A percentile compares a stretch with the other conserved stretches of the same genome.
Conservation (phyloP, 2,113 vertebrate species). For the Austrofundulus limnaeus region DNA sequence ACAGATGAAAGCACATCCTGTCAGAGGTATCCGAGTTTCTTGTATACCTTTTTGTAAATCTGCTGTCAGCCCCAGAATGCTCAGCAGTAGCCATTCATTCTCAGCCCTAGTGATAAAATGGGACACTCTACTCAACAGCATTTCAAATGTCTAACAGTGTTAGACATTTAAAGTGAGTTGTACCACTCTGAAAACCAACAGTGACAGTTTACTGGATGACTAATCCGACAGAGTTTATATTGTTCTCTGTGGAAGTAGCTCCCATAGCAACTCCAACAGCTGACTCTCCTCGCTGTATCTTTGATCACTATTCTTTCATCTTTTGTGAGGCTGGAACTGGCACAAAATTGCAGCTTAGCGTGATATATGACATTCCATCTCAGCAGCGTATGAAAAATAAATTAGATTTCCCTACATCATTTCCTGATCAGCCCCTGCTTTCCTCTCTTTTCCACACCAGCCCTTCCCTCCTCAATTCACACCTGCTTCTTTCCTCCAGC, state of each 20-base stretch:
- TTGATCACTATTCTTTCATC: constrained; percentile 76
- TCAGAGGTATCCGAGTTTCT: neutral
- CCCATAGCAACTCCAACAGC: constrained; percentile 50
- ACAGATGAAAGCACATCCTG: too few relatives aligned
- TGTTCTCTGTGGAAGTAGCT: constrained; percentile 58
- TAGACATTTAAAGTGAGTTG: constrained; percentile 34
- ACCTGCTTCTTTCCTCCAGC: constrained; percentile 40
- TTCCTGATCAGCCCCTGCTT: constrained; percentile 61
- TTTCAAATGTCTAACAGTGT: constrained; percentile 6
- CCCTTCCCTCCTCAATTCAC: constrained; percentile 38
- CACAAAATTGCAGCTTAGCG: constrained; percentile 62
- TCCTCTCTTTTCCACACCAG: constrained; percentile 3
- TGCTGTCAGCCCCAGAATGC: neutral
- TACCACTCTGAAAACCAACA: constrained; percentile 33
- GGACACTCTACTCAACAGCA: constrained; percentile 1
- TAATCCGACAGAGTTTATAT: constrained; percentile 60
- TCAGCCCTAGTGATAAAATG: neutral
- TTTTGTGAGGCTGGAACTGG: constrained; percentile 54
- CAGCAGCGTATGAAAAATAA: constrained; percentile 75
- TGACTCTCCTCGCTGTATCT: constrained; percentile 54
- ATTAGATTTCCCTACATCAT: constrained; percentile 72
- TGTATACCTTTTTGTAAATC: neutral
- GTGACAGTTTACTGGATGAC: constrained; percentile 47
- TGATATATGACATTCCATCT: constrained; percentile 75
- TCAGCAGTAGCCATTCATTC: neutral